phyloP scores from a whole-genome alignment of 2,888 invertebrate species.

The Drosophila picticornis region DNA sequence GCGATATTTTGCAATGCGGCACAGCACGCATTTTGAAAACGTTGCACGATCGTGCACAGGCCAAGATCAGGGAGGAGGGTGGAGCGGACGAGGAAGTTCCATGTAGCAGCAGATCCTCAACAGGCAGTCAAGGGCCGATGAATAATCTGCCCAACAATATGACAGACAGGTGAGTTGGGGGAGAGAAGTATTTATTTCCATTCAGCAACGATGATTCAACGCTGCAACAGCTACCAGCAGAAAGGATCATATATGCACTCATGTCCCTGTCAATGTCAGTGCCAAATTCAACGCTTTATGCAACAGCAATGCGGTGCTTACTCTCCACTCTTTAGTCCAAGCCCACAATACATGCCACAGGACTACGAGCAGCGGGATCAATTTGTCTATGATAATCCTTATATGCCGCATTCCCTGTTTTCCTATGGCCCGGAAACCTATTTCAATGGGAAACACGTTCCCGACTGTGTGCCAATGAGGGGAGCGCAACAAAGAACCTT shows the following conservation, averaged over 20 bases:
- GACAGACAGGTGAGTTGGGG: conserved; percentile 70
- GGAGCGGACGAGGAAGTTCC: conserved; percentile 21
- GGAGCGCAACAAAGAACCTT: conserved; percentile 8
- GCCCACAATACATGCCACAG: conserved; percentile 6
- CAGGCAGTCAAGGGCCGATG: conserved; percentile 58
- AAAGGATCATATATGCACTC: conserved; percentile 12
- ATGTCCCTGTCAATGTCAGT: conserved; percentile 16
- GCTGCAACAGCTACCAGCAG: conserved; percentile 32
- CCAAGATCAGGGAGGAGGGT: conserved; percentile 32
- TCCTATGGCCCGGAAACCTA: neutral
- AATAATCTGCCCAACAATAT: conserved; percentile 73
- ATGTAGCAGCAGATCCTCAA: conserved; percentile 3
- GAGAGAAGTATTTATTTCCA: neutral
- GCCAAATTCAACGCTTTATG: conserved; percentile 32
- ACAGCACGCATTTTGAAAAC: conserved; percentile 92
- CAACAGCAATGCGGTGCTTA: conserved; percentile 9
- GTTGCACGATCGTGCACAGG: conserved; percentile 87
- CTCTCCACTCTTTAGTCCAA: conserved; percentile 9
- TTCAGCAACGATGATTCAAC: conserved; percentile 31
- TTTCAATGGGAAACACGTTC: conserved; percentile 4
- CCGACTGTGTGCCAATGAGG: conserved; percentile 3
- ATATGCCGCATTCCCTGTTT: conserved; percentile 7
- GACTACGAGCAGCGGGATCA: conserved; percentile 18
- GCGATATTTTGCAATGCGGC: conserved; percentile 94
- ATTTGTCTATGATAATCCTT: conserved; percentile 2